Evolutionary conservation across 2,888 invertebrate species (phyloP).

Genomic region (Scaptomyza polygonia): DNA sequence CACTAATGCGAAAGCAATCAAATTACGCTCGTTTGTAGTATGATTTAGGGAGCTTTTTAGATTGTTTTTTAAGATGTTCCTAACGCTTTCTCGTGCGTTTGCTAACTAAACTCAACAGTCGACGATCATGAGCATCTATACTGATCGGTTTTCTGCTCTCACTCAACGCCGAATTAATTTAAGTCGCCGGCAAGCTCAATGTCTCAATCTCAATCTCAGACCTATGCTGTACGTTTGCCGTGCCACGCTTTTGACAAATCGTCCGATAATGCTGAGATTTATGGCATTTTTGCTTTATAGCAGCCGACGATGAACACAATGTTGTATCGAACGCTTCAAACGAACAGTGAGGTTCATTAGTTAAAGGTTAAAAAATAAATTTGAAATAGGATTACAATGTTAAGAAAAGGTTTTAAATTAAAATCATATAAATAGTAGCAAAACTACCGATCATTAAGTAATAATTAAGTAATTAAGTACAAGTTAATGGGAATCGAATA

Average conservation of each 20-base stretch:
- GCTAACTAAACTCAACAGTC: constrained; percentile 51
- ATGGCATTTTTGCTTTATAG: constrained; percentile 41
- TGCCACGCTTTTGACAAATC: constrained; percentile 77
- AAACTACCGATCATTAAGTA: no score
- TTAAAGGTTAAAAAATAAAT: not conserved
- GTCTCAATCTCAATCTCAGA: constrained; percentile 26
- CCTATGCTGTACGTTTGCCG: constrained; percentile 36
- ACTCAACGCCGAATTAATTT: constrained; percentile 23
- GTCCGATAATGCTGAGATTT: constrained; percentile 74
- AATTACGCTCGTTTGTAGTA: constrained; percentile 15
- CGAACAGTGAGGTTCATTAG: constrained; percentile 10
- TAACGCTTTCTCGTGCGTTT: constrained; percentile 38
- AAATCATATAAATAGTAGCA: no score
- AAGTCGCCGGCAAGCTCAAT: constrained; percentile 32
- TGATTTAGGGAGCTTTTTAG: constrained; percentile 6
- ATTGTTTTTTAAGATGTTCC: constrained; percentile 24
- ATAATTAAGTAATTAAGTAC: no score
- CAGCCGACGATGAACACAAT: constrained; percentile 31
- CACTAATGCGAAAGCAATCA: constrained; percentile 27
- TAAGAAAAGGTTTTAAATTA: no score
- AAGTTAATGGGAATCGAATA: no score
- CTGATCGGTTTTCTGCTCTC: constrained; percentile 18
- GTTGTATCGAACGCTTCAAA: constrained; percentile 16
- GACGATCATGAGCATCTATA: constrained; percentile 14
- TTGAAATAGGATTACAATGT: not conserved